Percentiles rank a stretch among this genome's conserved stretches.
Evolutionary conservation across 2,797 vertebrate genomes (phyloP).

Genomic region (Macropodus opercularis): DNA sequence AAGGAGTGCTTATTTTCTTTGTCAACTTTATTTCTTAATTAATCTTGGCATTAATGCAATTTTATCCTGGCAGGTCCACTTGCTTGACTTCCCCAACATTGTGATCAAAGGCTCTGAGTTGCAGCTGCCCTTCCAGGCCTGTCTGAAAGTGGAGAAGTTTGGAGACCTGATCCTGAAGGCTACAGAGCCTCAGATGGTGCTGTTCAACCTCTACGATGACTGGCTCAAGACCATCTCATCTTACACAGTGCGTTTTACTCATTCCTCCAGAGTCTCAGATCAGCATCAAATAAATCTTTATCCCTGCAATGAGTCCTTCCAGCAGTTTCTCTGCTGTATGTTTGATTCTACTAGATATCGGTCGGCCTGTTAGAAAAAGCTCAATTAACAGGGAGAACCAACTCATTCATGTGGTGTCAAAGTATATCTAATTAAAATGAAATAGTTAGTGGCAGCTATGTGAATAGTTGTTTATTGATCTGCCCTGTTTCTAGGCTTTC

Average conservation of each 20-base stretch:
- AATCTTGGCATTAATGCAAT: background rate
- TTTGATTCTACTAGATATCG: background rate
- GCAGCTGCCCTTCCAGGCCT: constrained; percentile 99
- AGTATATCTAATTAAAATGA: background rate
- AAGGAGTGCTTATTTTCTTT: background rate
- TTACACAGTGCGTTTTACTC: constrained; percentile 88
- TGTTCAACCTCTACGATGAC: constrained; percentile 99
- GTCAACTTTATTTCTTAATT: accelerated
- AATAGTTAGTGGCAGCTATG: constrained; percentile 9
- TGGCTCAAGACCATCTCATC: constrained; percentile 99
- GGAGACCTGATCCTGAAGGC: constrained; percentile 98
- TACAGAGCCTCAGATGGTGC: constrained; percentile 99
- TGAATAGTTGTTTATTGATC: constrained; percentile 40
- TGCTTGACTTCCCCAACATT: constrained; percentile 99
- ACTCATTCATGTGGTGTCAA: background rate
- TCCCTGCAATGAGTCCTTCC: background rate
- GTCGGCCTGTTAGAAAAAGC: background rate
- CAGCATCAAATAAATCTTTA: background rate
- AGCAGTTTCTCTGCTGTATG: background rate
- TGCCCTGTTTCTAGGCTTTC: constrained; percentile 86
- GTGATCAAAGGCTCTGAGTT: constrained; percentile 99
- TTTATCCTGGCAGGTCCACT: constrained; percentile 87
- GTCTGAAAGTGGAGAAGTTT: constrained; percentile 99
- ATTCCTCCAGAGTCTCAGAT: background rate
- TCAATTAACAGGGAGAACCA: background rate